A percentile compares a stretch with the other conserved stretches of the same genome.
These are phyloP conservation scores for Tachyglossus aculeatus DNA, from an alignment of 2,797 vertebrate genomes.

Conservation along the genomic window DNA sequence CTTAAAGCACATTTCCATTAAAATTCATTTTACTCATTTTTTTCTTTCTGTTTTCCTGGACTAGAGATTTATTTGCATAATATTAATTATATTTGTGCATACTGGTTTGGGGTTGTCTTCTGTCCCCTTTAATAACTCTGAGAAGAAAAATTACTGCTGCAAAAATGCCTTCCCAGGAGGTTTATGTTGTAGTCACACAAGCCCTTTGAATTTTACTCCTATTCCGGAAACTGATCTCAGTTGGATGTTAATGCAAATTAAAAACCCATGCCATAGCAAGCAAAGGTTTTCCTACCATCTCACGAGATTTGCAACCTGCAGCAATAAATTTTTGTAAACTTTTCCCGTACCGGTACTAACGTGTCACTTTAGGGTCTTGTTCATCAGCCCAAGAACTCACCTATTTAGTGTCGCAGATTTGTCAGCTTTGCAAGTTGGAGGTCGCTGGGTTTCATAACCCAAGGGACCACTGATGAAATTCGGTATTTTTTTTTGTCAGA, in stretches of 20 bases:
- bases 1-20: constrained; percentile 75
- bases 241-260: not conserved
- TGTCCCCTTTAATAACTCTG: constrained; percentile 73
- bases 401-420: constrained; percentile 18
- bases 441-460: no score
- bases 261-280: constrained; percentile 15
- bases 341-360: constrained; percentile 42
- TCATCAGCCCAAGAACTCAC: constrained; percentile 29
- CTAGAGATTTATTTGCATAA: constrained; percentile 68
- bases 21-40: constrained; percentile 76
- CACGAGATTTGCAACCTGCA: constrained; percentile 55
- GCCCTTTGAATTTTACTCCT: constrained; percentile 8
- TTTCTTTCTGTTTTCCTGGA: constrained; percentile 67
- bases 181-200: constrained; percentile 39
- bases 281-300: no score
- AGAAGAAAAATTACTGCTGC: constrained; percentile 68
- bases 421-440: constrained; percentile 5
- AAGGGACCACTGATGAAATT: constrained; percentile 10
- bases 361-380: constrained; percentile 23
- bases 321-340: constrained; percentile 56
- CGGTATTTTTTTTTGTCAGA: not conserved
- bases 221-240: not conserved
- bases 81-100: constrained; percentile 64
- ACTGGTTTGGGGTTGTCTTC: constrained; percentile 72
- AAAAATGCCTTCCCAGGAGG: constrained; percentile 66